Conservation (phyloP, 2,113 vertebrate species). For the Rousettus leschenaultii region DNA sequence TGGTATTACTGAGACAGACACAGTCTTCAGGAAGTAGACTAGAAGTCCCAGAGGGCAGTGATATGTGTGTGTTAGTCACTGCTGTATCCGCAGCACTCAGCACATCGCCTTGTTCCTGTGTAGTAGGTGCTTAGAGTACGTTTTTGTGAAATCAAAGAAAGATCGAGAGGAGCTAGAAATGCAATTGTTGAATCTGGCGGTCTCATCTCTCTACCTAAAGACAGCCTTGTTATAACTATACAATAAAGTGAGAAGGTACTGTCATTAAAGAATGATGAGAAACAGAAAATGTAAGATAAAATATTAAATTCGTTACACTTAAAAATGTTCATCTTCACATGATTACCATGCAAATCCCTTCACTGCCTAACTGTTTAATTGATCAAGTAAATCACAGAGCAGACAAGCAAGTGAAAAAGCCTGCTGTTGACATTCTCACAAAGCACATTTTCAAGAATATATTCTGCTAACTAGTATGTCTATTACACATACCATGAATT, state of each 20-base stretch:
- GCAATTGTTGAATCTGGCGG: neutral
- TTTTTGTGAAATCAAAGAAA: constrained; percentile 15
- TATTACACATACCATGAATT: constrained; percentile 39
- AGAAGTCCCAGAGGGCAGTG: neutral
- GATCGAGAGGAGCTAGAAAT: neutral
- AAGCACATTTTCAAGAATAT: constrained; percentile 35
- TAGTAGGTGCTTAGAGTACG: neutral
- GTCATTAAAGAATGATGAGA: constrained; percentile 48
- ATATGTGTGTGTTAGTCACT: no score
- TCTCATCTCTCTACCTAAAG: constrained; percentile 14
- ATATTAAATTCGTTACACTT: constrained; percentile 71
- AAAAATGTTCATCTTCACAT: constrained; percentile 70
- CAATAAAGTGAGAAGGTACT: neutral
- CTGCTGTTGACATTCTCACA: constrained; percentile 61
- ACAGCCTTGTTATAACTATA: constrained; percentile 35
- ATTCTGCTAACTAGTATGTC: constrained; percentile 59
- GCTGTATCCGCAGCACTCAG: neutral
- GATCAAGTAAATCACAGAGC: constrained; percentile 71
- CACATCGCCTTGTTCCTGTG: neutral
- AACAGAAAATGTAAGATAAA: constrained; percentile 64
- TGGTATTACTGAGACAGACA: neutral
- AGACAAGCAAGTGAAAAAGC: constrained; percentile 67
- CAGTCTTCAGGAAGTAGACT: neutral
- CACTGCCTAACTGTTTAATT: constrained; percentile 72
- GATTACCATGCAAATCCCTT: constrained; percentile 72